phyloP scores from a whole-genome alignment of 64 coral and sea anemone genomes.

The Montipora capricornis region DNA sequence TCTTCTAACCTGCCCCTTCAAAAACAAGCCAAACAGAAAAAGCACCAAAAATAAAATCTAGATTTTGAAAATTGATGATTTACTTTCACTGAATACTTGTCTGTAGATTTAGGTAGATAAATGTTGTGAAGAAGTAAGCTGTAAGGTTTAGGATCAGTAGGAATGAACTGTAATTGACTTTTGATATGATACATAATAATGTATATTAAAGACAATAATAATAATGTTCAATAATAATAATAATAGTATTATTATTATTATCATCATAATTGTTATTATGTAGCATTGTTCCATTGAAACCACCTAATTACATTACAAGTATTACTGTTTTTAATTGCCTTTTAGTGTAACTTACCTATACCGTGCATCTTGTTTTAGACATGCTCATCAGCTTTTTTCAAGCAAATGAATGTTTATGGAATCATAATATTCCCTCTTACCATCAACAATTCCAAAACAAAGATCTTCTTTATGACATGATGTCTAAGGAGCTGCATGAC shows the following conservation, averaged over 20 bases:
- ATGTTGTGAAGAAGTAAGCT: not conserved
- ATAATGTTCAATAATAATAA: not conserved
- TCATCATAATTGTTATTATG: not conserved
- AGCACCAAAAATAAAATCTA: too few species aligned
- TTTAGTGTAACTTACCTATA: not conserved
- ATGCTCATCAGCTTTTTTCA: too few species aligned
- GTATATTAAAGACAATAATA: not conserved
- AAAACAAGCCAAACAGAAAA: too few species aligned
- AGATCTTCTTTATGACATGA: conserved; percentile 27
- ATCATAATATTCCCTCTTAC: too few species aligned
- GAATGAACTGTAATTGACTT: not conserved
- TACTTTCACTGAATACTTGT: not conserved
- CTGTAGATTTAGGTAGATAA: not conserved
- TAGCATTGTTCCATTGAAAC: not conserved
- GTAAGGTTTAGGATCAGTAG: not conserved
- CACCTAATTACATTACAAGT: not conserved
- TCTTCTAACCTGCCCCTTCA: too few species aligned
- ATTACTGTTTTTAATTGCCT: not conserved
- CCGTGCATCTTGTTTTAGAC: not conserved
- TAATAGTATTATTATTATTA: not conserved
- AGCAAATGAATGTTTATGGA: too few species aligned
- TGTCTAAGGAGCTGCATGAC: not conserved
- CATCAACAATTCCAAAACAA: conserved; percentile 26
- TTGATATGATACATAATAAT: not conserved
- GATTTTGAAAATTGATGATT: not conserved